Evolutionary conservation across 53 echinoderm and acorn worm species (phyloP), one percentile per base, ranked within the genome.

Genomic region (Stichopus horrens): DNA sequence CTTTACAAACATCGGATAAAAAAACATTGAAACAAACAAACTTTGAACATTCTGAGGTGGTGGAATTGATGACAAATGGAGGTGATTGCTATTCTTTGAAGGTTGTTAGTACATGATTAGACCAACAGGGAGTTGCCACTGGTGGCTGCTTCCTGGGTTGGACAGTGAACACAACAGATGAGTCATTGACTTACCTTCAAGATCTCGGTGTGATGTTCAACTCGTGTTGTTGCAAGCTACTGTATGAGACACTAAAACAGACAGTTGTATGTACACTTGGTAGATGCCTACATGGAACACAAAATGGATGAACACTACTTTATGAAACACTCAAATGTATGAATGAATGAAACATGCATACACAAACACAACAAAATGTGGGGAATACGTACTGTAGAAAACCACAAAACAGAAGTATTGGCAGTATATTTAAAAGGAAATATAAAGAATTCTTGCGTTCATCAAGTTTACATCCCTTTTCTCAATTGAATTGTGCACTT

Each of bases 251-350:
- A 63, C 16, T 63, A 13, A 63, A 63, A 63, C 63, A 51, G 75
- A 75, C 75, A 75, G 21, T 21, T 75, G 75, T 11, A 67, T n/a
- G n/a, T 21, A 83, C 65, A 63, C 83, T 83, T 57, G 83, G 20
- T 20, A 14, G n/a, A 20, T 21, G 83, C 83, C 83, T 83, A 83
- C 79, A 79, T 79, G 53, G 53, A 79, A 79, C 79, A 79, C 79
- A 79, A 79, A 63, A 63, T 63, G 63, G 16, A 63, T 63, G 63
- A 63, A 10, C 16, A 16, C 63, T 63, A 63, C 37, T 37, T 37
- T 37, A 37, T 37, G 37, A 37, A 37, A 37, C 63, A 63, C 63
- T 63, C 16, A 63, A 63, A 63, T 75, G 75, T 18, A 67, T n/a
- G n/a, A 67, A 67, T 67, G 68, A 75, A 75, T 75, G 75, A 75